phyloP scores from a whole-genome alignment of 2,113 vertebrate species.

The Rhizomys pruinosus region DNA sequence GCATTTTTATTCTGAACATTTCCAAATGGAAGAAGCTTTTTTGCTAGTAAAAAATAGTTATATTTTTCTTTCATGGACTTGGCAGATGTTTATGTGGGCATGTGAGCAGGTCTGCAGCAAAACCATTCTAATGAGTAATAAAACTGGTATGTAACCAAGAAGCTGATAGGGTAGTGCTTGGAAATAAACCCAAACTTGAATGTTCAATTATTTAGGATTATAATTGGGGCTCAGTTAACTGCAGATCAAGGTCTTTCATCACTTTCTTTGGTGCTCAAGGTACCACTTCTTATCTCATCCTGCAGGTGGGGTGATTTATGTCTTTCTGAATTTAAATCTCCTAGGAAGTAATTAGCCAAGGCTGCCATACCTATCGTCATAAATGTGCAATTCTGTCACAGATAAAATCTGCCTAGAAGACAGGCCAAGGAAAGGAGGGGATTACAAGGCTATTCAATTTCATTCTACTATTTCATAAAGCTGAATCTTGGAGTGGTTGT shows the following conservation, averaged over 20 bases:
- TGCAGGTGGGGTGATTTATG: neutral
- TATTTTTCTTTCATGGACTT: neutral
- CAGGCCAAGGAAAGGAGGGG: neutral
- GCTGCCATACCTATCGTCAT: neutral
- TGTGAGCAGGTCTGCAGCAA: constrained; percentile 41
- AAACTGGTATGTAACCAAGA: neutral
- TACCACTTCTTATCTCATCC: constrained; percentile 11
- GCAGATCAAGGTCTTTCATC: neutral
- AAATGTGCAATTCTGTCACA: neutral
- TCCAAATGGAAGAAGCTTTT: constrained; percentile 52
- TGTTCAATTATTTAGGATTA: constrained; percentile 60
- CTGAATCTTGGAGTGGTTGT: neutral
- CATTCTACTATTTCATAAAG: constrained; percentile 22
- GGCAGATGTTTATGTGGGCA: constrained; percentile 25
- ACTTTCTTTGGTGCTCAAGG: neutral
- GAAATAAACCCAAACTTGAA: constrained; percentile 15
- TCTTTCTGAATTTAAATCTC: constrained; percentile 52
- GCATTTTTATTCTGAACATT: constrained; percentile 38
- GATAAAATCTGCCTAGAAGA: constrained; percentile 51
- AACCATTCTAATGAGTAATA: constrained; percentile 49
- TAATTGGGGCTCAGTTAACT: neutral
- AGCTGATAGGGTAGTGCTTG: neutral
- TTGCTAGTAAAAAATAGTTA: constrained; percentile 9
- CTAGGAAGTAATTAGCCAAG: constrained; percentile 62
- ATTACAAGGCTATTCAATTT: constrained; percentile 23